Conservation (phyloP, 2,113 vertebrate species). For the Hippoglossus stenolepis region DNA sequence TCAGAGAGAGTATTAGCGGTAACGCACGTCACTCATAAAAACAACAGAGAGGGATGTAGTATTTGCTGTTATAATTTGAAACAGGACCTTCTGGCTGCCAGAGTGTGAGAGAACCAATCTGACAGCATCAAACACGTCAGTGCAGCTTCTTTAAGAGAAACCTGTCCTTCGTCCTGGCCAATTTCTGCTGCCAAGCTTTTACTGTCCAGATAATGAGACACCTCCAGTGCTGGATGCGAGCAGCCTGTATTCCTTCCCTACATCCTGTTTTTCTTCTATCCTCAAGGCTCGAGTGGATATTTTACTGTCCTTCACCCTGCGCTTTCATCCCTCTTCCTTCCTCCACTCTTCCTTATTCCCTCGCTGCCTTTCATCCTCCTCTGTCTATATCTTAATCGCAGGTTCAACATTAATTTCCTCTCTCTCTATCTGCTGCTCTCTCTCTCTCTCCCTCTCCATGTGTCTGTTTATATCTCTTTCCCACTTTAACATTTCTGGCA, state of each 20-base stretch:
- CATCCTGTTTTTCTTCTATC: slow-evolving; percentile 12
- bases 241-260: slow-evolving; percentile 2
- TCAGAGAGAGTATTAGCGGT: neutral
- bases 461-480: slow-evolving; percentile 49
- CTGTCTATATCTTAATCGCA: slow-evolving; percentile 51
- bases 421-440: slow-evolving; percentile 14
- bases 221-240: too few species aligned
- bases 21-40: too few species aligned
- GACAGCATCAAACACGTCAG: slow-evolving; percentile 20
- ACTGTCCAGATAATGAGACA: too few species aligned
- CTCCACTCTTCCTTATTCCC: slow-evolving; percentile 23
- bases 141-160: slow-evolving; percentile 18
- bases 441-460: slow-evolving; percentile 7
- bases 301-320: slow-evolving; percentile 25
- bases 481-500: slow-evolving; percentile 54
- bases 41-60: neutral
- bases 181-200: slow-evolving; percentile 14
- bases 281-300: slow-evolving; percentile 22
- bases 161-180: slow-evolving; percentile 33
- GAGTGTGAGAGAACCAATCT: slow-evolving; percentile 13
- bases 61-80: slow-evolving; percentile 14
- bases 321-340: slow-evolving; percentile 31
- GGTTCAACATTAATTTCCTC: slow-evolving; percentile 74
- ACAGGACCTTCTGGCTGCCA: slow-evolving; percentile 1
- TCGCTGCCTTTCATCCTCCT: slow-evolving; percentile 34